Base-by-base conservation (phyloP, 2,888 invertebrate species). In the Melanostoma scalare region DNA sequence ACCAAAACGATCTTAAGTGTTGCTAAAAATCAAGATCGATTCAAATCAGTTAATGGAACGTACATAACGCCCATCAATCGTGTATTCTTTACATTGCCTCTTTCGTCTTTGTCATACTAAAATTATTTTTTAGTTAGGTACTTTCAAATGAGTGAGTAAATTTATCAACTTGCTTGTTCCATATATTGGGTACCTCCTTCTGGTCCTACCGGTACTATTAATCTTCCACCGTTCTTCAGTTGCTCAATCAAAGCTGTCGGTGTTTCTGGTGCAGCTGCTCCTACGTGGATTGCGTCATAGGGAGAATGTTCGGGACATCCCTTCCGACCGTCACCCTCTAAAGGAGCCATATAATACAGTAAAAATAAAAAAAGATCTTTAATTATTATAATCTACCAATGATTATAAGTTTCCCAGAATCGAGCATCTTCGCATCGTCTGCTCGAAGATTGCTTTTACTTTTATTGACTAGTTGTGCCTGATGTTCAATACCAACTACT, bases 11-110 rank as follows among this genome's bases (percentile, higher is more conserved):
- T 69, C 85, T 87, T 88, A 6, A 87, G 82, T n/a, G 85, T 68
- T 36, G 85, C 56, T 48, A 87, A 76, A 85, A 90, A 88, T 91
- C 91, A 91, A 68, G 91, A 88, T 0, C 87, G 86, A 77, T 86
- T 93, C 89, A 95, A 94, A 90, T 98, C 98, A 0, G 99, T 99
- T 55, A 99, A 93, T 0, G 99, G 99, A 42, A 99, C 99, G 90
- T 98, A 99, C 87, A 98, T 96, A 8, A 99, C 99, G 50, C 97
- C 97, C 96, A 99, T 98, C 6, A 99, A 92, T 50, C 94, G 94
- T 86, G 95, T 95, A 80, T 94, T 93, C 31, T 93, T 93, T 3
- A 98, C 93, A 40, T 94, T 92, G 5, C 99, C 99, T 89, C 97
- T 95, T 2, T 92, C 89, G 42, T 94, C 93, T 91, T 99, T 99